Evolutionary conservation across 64 coral and sea anemone genomes (phyloP).

Genomic region (Actinia tenebrosa): DNA sequence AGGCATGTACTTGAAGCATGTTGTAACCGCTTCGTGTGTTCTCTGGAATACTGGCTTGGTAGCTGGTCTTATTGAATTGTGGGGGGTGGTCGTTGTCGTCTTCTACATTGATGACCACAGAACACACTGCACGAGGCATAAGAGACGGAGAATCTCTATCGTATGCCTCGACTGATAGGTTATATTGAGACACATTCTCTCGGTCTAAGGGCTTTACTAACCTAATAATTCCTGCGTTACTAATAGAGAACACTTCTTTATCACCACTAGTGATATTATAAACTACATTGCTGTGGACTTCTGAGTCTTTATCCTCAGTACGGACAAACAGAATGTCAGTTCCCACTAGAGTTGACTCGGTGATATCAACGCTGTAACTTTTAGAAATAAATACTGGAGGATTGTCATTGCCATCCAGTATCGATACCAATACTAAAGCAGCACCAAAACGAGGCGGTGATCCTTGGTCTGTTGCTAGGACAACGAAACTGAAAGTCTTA

Average conservation of each 20-base stretch:
- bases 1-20: neutral
- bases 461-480: conserved; percentile 8
- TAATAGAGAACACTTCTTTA: neutral
- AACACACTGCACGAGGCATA: neutral
- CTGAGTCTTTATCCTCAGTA: neutral
- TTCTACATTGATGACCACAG: neutral
- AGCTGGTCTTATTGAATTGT: neutral
- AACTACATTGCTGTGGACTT: neutral
- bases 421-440: neutral
- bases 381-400: neutral
- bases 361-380: neutral
- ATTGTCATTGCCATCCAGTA: conserved; percentile 33
- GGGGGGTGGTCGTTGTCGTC: conserved; percentile 3
- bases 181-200: neutral
- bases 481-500: neutral
- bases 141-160: conserved; percentile 4
- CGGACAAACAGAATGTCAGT: neutral
- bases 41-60: neutral
- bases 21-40: neutral
- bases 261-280: neutral
- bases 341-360: neutral
- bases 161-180: neutral
- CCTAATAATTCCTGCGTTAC: neutral
- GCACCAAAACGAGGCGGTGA: neutral
- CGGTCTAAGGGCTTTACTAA: neutral